A percentile compares a stretch with the other conserved stretches of the same genome.
Conservation (phyloP, 2,888 invertebrate genomes). For the Tipula lateralis region DNA sequence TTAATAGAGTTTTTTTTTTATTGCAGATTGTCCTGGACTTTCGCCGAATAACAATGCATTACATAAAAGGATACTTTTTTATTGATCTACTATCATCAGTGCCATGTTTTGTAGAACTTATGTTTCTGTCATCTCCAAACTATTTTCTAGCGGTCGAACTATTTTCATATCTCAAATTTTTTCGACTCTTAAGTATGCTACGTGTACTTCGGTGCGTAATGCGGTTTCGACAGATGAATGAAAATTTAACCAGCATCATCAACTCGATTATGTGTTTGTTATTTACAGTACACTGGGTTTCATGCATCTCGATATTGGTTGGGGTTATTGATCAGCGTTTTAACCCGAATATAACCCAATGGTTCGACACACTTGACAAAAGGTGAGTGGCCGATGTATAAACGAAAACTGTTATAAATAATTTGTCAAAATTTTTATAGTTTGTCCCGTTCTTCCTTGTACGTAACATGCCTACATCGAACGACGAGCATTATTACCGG, state of each 20-base stretch:
- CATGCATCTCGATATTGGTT: not conserved
- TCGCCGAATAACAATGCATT: not conserved
- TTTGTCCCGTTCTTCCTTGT: too few relatives aligned
- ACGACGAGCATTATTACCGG: not conserved
- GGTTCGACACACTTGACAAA: too few relatives aligned
- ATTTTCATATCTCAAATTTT: not conserved
- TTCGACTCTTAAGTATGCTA: not conserved
- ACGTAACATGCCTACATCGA: not conserved
- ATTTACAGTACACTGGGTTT: not conserved
- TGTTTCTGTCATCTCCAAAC: not conserved
- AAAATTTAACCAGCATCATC: not conserved
- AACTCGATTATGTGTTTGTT: not conserved
- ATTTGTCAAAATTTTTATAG: too few relatives aligned
- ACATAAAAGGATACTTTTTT: not conserved
- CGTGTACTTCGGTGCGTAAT: not conserved
- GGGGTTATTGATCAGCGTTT: not conserved
- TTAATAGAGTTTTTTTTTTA: not conserved
- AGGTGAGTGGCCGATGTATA: too few relatives aligned
- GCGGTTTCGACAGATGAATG: not conserved
- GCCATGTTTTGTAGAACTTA: not conserved
- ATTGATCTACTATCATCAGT: not conserved
- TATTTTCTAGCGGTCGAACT: not conserved
- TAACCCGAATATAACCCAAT: not conserved
- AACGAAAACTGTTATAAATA: too few relatives aligned
- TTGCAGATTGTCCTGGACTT: not conserved